phyloP scores from a whole-genome alignment of 2,113 vertebrate genomes.

The Macaca nemestrina region DNA sequence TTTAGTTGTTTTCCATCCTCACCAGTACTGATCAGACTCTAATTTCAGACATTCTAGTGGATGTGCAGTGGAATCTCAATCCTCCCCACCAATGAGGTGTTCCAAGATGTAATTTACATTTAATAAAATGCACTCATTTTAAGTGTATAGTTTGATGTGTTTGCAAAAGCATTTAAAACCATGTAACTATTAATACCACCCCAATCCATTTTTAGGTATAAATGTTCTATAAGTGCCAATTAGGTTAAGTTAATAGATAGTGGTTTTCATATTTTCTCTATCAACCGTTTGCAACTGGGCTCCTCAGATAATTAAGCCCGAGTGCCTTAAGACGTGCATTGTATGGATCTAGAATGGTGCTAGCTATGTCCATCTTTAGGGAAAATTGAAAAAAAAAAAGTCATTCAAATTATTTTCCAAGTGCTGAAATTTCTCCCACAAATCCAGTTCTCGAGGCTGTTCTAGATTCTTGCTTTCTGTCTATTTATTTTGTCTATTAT shows the following conservation, averaged over 20 bases:
- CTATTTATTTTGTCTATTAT: neutral
- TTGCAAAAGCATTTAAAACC: neutral
- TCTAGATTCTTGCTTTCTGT: neutral
- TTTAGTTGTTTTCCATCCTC: neutral
- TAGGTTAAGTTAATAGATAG: neutral
- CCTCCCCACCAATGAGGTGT: neutral
- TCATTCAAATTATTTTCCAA: neutral
- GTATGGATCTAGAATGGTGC: neutral
- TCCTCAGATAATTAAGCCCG: neutral
- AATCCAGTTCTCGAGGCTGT: neutral
- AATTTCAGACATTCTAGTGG: neutral
- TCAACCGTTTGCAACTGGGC: neutral
- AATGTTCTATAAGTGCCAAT: neutral
- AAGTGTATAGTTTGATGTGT: neutral
- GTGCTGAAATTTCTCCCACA: neutral
- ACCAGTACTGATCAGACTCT: neutral
- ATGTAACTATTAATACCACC: neutral
- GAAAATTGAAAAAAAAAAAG: conserved; percentile 14
- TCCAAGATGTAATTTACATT: neutral
- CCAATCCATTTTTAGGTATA: neutral
- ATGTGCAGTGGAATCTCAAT: neutral
- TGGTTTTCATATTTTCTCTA: neutral
- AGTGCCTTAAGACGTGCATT: neutral
- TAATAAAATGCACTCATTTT: neutral
- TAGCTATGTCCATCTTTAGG: neutral